phyloP scores from a whole-genome alignment of 2,113 vertebrate species.

The Malurus cyaneus region DNA sequence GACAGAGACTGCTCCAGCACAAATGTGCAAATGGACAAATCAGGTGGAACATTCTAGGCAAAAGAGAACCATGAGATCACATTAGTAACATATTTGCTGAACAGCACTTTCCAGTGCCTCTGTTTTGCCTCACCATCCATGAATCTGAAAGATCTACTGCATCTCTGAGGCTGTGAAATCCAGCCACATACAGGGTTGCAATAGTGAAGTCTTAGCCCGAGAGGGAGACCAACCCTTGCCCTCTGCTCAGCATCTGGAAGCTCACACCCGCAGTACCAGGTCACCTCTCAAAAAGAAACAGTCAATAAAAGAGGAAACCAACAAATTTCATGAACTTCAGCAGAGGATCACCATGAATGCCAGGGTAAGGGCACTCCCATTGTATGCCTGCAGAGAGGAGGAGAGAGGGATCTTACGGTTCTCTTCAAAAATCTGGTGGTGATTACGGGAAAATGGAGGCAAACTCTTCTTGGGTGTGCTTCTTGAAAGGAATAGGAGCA shows the following conservation, averaged over 20 bases:
- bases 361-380: neutral
- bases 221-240: neutral
- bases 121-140: neutral
- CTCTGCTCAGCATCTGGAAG: neutral
- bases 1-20: conserved; percentile 95
- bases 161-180: neutral
- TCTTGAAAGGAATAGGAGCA: neutral
- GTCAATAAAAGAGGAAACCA: neutral
- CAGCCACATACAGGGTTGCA: neutral
- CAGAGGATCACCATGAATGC: neutral
- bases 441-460: neutral
- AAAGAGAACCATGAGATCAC: conserved; percentile 1
- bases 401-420: neutral
- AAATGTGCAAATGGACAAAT: conserved; percentile 97
- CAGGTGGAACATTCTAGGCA: conserved; percentile 94
- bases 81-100: neutral
- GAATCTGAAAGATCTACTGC: neutral
- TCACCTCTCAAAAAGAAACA: neutral
- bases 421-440: neutral
- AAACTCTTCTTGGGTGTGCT: neutral
- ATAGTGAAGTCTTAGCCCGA: neutral
- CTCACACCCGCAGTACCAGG: neutral
- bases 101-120: neutral
- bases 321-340: neutral
- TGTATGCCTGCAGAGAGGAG: neutral